phyloP scores from a whole-genome alignment of 2,797 vertebrate species.

The Acrossocheilus wenchowensis region DNA sequence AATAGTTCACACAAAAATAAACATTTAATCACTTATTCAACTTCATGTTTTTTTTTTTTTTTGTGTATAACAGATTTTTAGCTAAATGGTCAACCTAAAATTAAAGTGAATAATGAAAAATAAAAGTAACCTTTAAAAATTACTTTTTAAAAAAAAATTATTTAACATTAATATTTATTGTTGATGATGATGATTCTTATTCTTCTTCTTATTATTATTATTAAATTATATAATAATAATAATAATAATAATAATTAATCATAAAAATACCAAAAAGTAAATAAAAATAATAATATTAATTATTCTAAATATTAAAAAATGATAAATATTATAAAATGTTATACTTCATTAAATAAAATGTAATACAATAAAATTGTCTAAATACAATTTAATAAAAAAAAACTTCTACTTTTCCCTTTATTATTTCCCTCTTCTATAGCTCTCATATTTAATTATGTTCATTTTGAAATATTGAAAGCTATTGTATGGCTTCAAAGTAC shows the following conservation, averaged over 20 bases:
- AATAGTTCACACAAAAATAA: neutral
- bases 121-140: neutral
- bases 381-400: neutral
- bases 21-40: neutral
- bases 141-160: too few species aligned
- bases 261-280: neutral
- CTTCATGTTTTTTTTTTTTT: neutral
- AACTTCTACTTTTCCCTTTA: too few species aligned
- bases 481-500: neutral
- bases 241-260: neutral
- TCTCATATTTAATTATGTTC: neutral
- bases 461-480: neutral
- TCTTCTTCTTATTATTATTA: too few species aligned
- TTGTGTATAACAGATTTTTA: neutral
- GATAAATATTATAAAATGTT: neutral
- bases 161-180: neutral
- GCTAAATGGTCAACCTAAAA: neutral
- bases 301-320: neutral
- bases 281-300: neutral
- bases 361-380: neutral
- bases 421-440: neutral
- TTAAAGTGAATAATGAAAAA: neutral
- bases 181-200: too few species aligned
- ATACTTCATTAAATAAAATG: neutral
- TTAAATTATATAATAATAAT: neutral